Evolutionary conservation across 1,140 invertebrate genomes (phyloP).

Genomic region (Zaprionus camerounensis): DNA sequence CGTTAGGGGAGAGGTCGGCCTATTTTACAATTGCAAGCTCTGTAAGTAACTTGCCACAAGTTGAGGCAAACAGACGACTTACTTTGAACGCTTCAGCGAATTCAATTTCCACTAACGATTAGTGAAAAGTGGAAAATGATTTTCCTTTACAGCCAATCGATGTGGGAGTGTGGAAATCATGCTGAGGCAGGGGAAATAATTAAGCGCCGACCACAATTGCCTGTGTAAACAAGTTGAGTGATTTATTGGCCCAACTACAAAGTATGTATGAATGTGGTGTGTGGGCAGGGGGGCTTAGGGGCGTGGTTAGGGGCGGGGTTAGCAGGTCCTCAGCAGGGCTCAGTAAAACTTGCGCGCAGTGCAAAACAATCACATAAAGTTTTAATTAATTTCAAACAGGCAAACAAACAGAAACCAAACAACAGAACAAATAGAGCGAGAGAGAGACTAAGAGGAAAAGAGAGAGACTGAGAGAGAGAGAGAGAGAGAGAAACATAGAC

Average conservation of each 20-base stretch:
- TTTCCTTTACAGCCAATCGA: conserved; percentile 16
- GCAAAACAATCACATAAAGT: conserved; percentile 77
- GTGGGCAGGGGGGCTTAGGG: neutral
- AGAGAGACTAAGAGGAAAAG: neutral
- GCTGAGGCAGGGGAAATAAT: conserved; percentile 23
- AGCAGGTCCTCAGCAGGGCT: neutral
- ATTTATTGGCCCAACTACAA: conserved; percentile 32
- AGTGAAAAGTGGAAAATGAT: conserved; percentile 21
- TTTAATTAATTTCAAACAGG: conserved; percentile 81
- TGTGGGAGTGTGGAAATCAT: conserved; percentile 2
- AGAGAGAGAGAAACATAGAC: neutral
- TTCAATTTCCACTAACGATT: conserved; percentile 38
- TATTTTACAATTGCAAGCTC: neutral
- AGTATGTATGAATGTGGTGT: conserved; percentile 3
- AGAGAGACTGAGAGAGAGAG: neutral
- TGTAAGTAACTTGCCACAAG: conserved; percentile 16
- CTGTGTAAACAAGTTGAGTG: conserved; percentile 40
- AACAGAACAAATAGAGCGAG: conserved; percentile 46
- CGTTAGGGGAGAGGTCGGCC: neutral
- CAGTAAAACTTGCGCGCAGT: conserved; percentile 51
- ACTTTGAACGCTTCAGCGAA: conserved; percentile 26
- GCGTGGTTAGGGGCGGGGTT: neutral
- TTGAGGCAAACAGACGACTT: conserved; percentile 29
- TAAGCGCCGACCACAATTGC: conserved; percentile 19
- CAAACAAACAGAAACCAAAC: conserved; percentile 50